Percentiles rank a stretch among this genome's conserved stretches.
These are phyloP conservation scores for Megaptera novaeangliae DNA, from an alignment of 2,113 vertebrate genomes.

Conservation along the genomic window DNA sequence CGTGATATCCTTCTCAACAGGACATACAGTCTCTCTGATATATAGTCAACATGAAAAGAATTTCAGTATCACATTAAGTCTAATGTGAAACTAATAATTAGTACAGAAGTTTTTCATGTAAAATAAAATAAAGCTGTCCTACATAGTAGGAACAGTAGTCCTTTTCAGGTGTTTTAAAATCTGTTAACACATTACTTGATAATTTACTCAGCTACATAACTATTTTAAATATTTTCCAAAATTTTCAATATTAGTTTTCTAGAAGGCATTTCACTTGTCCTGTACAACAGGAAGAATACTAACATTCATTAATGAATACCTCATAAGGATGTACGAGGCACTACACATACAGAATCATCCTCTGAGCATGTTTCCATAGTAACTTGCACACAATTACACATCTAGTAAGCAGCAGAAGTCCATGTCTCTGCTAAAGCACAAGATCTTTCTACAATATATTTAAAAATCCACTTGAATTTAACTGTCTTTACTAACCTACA, in stretches of 20 bases:
- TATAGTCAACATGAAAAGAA: slow-evolving; percentile 18
- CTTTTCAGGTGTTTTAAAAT: background rate
- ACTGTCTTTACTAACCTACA: background rate
- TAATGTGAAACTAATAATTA: background rate
- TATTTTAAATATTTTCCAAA: slow-evolving; percentile 19
- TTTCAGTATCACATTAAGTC: background rate
- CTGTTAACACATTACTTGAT: background rate
- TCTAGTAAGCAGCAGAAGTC: background rate
- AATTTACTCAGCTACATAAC: background rate
- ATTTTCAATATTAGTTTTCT: slow-evolving; percentile 13
- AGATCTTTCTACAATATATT: background rate
- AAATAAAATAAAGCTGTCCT: background rate
- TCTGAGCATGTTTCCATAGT: background rate
- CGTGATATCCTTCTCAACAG: background rate
- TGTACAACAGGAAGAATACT: background rate
- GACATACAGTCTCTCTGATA: background rate
- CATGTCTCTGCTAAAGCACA: background rate
- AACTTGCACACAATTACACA: background rate
- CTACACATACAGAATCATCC: background rate
- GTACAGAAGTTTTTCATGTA: background rate
- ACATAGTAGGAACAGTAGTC: background rate
- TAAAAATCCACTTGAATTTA: background rate
- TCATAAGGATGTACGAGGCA: background rate
- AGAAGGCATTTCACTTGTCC: background rate
- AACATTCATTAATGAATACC: background rate